Evolutionary conservation across 2,113 vertebrate species (phyloP), one percentile per base, ranked within the genome.

Genomic region (Pleuronectes platessa): DNA sequence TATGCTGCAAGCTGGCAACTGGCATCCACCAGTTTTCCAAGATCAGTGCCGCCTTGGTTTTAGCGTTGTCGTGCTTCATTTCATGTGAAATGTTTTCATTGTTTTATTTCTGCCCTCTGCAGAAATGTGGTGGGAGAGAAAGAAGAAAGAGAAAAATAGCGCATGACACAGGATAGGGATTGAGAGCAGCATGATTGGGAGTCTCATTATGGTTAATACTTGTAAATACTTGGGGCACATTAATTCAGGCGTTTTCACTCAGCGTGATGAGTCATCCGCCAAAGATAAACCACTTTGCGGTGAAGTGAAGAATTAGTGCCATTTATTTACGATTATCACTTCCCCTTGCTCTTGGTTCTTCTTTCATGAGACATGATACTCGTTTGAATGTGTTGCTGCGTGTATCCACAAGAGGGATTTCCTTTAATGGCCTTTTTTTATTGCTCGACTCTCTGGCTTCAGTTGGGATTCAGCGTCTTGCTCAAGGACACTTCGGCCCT

Each of bases 1-100:
- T 66, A 49, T 31, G 31, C 5, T 7, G 31, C 31, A 31, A 31
- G 7, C 31, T 31, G 31, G 31, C 31, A 31, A 31, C 31, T 31
- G 31, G 31, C 31, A 31, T 31, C 6, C 31, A 31, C 31, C 55
- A 53, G 42, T 59, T 51, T 17, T 54, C 51, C 51, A n/a, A 21
- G 51, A 37, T 37, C 9, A 37, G 31, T 37, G 2, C 35, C 35
- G 35, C 35, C 35, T 1, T n/a, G 51, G 86, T 75, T 81, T 85
- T 81, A 74, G 68, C 70, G 14, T 65, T 8, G 85, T 61, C 58
- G n/a, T 3, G 61, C 83, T 86, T 90, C 81, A 89, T 89, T 88
- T 90, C 64, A 86, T 77, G 71, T 70, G 79, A 84, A 85, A 87
- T 86, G 74, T 90, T 90, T 87, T 81, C 77, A 74, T 92, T 82